Conservation (phyloP, 2,888 invertebrate species). For the Ochropleura plecta region DNA sequence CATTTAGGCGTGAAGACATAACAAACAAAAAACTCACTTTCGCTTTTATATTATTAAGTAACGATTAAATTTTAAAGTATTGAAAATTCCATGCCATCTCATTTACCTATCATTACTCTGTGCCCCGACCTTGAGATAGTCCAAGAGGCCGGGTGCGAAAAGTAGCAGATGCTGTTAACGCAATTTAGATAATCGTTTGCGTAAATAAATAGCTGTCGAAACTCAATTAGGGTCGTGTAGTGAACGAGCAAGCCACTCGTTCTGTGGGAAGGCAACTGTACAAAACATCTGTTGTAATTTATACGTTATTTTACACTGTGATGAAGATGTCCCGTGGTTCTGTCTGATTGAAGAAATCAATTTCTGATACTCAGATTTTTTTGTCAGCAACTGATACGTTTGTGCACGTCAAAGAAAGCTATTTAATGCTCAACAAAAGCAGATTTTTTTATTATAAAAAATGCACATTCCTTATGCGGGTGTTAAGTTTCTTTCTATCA, state of each 20-base stretch:
- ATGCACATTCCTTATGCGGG: too few relatives aligned
- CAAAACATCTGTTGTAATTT: slow-evolving; percentile 81
- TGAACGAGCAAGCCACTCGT: slow-evolving; percentile 69
- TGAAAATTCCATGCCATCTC: neutral
- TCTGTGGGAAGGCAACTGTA: slow-evolving; percentile 78
- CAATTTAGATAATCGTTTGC: slow-evolving; percentile 89
- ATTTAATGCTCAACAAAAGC: neutral
- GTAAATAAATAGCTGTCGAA: slow-evolving; percentile 89
- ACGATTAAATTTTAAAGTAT: neutral
- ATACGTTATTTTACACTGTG: slow-evolving; percentile 61
- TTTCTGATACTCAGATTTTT: neutral
- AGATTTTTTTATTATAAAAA: too few relatives aligned
- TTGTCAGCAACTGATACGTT: neutral
- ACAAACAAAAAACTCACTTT: too few relatives aligned
- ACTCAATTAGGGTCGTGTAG: slow-evolving; percentile 84
- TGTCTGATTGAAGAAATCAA: neutral
- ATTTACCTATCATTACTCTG: slow-evolving; percentile 55
- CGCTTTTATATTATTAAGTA: too few relatives aligned
- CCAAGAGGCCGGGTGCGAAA: slow-evolving; percentile 81
- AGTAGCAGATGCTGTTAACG: slow-evolving; percentile 87
- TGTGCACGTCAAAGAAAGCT: too few relatives aligned
- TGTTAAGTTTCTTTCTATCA: too few relatives aligned
- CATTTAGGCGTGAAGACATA: too few relatives aligned
- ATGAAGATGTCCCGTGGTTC: slow-evolving; percentile 19
- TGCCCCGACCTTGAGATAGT: slow-evolving; percentile 73